These are phyloP conservation scores for Herpailurus yagouaroundi DNA, from an alignment of 2,113 vertebrate species.

Conservation along the genomic window DNA sequence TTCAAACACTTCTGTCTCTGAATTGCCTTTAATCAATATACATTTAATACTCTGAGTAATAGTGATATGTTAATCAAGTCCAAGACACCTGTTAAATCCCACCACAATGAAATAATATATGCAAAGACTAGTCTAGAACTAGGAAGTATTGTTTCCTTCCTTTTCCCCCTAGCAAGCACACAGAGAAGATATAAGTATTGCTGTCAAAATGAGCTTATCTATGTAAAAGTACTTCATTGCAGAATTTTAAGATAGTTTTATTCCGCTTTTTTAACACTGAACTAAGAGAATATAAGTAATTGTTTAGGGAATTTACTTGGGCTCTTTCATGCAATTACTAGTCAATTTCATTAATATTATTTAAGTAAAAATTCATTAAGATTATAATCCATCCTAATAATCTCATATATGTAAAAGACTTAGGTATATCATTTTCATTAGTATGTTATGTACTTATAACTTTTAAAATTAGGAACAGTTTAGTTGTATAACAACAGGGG, in stretches of 20 bases:
- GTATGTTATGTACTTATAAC: not conserved
- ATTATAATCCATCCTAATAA: not conserved
- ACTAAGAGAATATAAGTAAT: not conserved
- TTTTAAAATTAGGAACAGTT: not conserved
- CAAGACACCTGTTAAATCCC: not conserved
- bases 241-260: not conserved
- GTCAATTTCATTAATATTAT: not conserved
- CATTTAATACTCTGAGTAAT: not conserved
- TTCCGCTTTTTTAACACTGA: not conserved
- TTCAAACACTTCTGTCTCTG: not conserved
- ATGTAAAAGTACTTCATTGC: not conserved
- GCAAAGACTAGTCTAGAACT: not conserved
- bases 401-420: not conserved
- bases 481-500: not conserved
- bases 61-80: not conserved
- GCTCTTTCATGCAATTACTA: not conserved
- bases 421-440: not conserved
- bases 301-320: not conserved
- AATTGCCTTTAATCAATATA: not conserved
- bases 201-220: not conserved
- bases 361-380: constrained; percentile 18
- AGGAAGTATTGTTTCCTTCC: not conserved
- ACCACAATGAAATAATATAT: not conserved
- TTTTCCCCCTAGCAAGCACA: not conserved
- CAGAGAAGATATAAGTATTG: not conserved